Conservation (phyloP, 2,797 vertebrate species). For the Miopithecus talapoin region DNA sequence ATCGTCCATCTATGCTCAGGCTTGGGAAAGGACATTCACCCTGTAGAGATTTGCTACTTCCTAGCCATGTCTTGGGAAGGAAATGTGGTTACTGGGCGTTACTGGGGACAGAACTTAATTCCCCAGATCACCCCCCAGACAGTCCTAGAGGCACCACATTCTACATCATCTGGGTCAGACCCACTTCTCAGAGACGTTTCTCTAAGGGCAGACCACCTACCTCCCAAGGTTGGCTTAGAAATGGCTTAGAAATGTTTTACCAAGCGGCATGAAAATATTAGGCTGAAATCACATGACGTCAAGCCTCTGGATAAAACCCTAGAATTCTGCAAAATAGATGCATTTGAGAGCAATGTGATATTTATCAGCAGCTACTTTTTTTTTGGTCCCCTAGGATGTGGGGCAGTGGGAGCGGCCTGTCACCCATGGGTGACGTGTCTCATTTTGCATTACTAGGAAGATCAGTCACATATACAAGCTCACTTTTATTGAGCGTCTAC, state of each 20-base stretch:
- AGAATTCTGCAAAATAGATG: neutral
- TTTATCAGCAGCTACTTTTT: neutral
- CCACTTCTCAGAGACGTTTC: neutral
- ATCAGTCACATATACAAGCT: neutral
- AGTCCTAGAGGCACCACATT: no score
- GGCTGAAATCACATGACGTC: neutral
- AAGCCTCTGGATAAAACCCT: neutral
- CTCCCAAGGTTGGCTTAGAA: neutral
- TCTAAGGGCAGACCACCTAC: neutral
- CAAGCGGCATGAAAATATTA: neutral
- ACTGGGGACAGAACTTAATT: neutral
- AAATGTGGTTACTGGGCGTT: neutral
- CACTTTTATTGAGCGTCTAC: neutral
- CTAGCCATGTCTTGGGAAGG: neutral
- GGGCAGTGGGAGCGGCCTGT: no score
- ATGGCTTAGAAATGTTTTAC: neutral
- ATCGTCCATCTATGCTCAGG: fast-evolving
- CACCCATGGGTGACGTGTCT: neutral
- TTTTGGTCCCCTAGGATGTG: neutral
- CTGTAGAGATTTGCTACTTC: neutral
- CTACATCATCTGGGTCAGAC: neutral
- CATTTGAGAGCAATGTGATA: neutral
- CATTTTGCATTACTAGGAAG: neutral
- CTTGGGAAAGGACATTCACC: neutral
- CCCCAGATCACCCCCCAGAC: neutral